These are phyloP conservation scores for Anthrax anthrax DNA, from an alignment of 2,888 invertebrate species.

Conservation along the genomic window DNA sequence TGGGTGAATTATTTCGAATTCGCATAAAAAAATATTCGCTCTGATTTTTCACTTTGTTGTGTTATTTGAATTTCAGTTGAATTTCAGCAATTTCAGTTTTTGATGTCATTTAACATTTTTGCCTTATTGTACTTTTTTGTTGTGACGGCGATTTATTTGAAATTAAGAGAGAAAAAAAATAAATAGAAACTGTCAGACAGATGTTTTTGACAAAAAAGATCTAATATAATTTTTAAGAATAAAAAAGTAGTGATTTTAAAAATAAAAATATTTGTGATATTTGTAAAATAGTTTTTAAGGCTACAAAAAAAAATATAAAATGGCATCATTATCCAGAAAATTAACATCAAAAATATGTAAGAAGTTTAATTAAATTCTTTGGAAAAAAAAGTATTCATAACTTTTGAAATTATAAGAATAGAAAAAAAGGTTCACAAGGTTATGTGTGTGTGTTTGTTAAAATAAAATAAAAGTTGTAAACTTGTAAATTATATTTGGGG, in stretches of 20 bases:
- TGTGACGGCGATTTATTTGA: background rate
- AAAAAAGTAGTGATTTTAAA: conserved; percentile 13
- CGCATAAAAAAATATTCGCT: too few relatives aligned
- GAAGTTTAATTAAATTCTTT: conserved; percentile 11
- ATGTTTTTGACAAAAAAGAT: conserved; percentile 19
- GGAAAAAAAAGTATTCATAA: background rate
- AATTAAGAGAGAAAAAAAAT: too few relatives aligned
- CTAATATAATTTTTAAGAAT: conserved; percentile 10
- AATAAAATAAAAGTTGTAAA: too few relatives aligned
- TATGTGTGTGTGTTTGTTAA: conserved; percentile 7
- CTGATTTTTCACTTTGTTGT: too few relatives aligned
- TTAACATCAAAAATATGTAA: conserved; percentile 34
- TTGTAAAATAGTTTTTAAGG: conserved; percentile 13
- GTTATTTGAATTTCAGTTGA: too few relatives aligned
- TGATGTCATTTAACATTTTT: background rate
- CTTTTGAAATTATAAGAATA: too few relatives aligned
- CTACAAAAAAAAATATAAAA: too few relatives aligned
- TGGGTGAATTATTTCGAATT: too few relatives aligned
- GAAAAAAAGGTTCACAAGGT: conserved; percentile 12
- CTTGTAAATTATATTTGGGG: too few relatives aligned
- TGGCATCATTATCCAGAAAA: conserved; percentile 35
- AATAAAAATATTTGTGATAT: conserved; percentile 10
- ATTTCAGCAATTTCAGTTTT: too few relatives aligned
- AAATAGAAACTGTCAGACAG: conserved; percentile 18
- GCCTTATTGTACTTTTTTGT: background rate